These are phyloP conservation scores for Phacellophora camtschatica DNA, from an alignment of 30 jellyfish, hydroid and myxozoan genomes.

Conservation along the genomic window DNA sequence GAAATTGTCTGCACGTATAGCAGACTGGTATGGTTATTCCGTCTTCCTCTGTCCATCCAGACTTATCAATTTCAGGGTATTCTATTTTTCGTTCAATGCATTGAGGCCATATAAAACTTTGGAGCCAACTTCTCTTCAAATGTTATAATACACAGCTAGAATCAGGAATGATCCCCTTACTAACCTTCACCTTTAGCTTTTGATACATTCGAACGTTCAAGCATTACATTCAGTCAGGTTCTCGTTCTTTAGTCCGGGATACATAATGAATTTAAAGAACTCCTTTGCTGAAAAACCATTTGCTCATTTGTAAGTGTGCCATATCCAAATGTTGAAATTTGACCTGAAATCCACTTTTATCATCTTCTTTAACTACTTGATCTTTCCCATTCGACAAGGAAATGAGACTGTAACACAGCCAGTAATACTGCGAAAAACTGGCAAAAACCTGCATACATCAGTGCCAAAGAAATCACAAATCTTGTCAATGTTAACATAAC, in stretches of 20 bases:
- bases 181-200: slow-evolving; percentile 16
- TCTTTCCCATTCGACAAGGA: slow-evolving; percentile 15
- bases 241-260: slow-evolving; percentile 25
- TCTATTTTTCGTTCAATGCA: not conserved
- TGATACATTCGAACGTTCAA: slow-evolving; percentile 14
- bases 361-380: slow-evolving; percentile 5
- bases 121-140: slow-evolving; percentile 24
- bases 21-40: slow-evolving; percentile 15
- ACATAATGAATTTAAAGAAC: slow-evolving; percentile 11
- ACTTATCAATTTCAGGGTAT: slow-evolving; percentile 2
- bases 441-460: slow-evolving; percentile 13
- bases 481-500: not conserved
- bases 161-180: slow-evolving; percentile 48
- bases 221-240: not conserved
- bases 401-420: slow-evolving; percentile 28
- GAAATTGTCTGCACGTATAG: slow-evolving; percentile 12
- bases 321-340: slow-evolving; percentile 18
- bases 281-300: slow-evolving; percentile 35
- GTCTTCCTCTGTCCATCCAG: slow-evolving; percentile 3
- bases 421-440: slow-evolving; percentile 17
- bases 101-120: slow-evolving; percentile 8
- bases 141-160: not conserved
- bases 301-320: slow-evolving; percentile 43
- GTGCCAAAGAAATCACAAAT: slow-evolving; percentile 11
- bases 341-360: not conserved